Evolutionary conservation across 2,888 invertebrate species (phyloP).

Genomic region (Catonia carolina): DNA sequence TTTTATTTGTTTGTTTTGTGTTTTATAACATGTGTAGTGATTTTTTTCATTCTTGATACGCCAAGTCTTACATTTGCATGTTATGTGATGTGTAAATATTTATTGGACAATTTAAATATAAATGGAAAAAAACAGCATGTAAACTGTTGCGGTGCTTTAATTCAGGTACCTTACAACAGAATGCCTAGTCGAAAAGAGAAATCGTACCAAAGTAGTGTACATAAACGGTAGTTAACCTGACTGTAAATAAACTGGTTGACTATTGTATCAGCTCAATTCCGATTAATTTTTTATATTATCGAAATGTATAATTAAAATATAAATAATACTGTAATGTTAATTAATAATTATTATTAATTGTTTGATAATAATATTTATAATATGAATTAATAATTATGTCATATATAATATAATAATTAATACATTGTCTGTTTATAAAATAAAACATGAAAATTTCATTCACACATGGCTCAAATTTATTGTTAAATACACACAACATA

Average conservation of each 20-base stretch:
- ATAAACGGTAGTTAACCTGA: conserved; percentile 18
- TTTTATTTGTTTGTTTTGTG: no score
- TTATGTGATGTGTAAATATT: not conserved
- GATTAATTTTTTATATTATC: not conserved
- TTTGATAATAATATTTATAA: conserved; percentile 20
- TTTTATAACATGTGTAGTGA: no score
- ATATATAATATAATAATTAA: conserved; percentile 22
- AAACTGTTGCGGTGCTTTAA: not conserved
- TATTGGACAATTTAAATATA: no score
- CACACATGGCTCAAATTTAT: no score
- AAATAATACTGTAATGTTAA: no score
- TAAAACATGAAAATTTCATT: conserved; percentile 27
- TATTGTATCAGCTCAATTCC: conserved; percentile 25
- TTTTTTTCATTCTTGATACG: not conserved
- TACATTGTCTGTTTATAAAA: conserved; percentile 19
- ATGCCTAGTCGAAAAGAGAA: conserved; percentile 33
- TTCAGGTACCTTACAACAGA: conserved; percentile 2
- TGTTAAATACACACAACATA: no score
- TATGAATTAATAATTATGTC: conserved; percentile 22
- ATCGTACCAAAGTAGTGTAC: conserved; percentile 34
- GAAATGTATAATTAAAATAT: no score
- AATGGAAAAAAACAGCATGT: not conserved
- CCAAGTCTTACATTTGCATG: not conserved
- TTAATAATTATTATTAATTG: no score
- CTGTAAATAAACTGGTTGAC: conserved; percentile 15